Evolutionary conservation across 2,888 invertebrate genomes (phyloP).

Genomic region (Ypsolopha scabrella): DNA sequence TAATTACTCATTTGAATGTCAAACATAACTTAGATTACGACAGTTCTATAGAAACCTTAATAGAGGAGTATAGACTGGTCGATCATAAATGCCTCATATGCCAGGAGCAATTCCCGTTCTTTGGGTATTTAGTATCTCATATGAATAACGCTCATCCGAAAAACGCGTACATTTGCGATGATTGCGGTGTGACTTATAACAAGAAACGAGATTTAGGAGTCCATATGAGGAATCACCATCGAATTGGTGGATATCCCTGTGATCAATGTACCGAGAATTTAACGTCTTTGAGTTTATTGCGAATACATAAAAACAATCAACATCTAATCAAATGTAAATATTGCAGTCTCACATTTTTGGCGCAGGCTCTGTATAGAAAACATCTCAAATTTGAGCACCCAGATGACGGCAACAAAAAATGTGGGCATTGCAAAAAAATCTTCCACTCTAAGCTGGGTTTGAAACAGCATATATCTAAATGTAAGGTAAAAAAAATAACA

Average conservation of each 20-base stretch:
- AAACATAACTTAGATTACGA: conserved; percentile 6
- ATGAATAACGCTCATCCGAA: conserved; percentile 5
- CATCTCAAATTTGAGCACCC: conserved; percentile 39
- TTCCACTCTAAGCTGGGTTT: conserved; percentile 38
- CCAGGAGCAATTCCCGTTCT: conserved; percentile 4
- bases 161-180: conserved; percentile 6
- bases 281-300: conserved; percentile 20
- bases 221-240: conserved; percentile 38
- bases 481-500: conserved; percentile 28
- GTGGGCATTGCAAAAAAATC: conserved; percentile 40
- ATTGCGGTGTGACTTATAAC: conserved; percentile 12
- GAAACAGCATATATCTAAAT: conserved; percentile 37
- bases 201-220: conserved; percentile 38
- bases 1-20: conserved; percentile 1
- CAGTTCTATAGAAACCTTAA: not conserved
- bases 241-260: conserved; percentile 37
- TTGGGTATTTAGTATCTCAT: conserved; percentile 5
- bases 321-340: conserved; percentile 41
- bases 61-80: conserved; percentile 3
- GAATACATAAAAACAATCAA: conserved; percentile 31
- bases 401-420: conserved; percentile 30
- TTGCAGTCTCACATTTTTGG: conserved; percentile 33
- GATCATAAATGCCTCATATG: conserved; percentile 5
- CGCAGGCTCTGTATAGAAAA: conserved; percentile 29
- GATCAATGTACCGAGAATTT: conserved; percentile 34